Conservation (phyloP, 2,888 invertebrate genomes). For the Drosophila parthenogenetica region DNA sequence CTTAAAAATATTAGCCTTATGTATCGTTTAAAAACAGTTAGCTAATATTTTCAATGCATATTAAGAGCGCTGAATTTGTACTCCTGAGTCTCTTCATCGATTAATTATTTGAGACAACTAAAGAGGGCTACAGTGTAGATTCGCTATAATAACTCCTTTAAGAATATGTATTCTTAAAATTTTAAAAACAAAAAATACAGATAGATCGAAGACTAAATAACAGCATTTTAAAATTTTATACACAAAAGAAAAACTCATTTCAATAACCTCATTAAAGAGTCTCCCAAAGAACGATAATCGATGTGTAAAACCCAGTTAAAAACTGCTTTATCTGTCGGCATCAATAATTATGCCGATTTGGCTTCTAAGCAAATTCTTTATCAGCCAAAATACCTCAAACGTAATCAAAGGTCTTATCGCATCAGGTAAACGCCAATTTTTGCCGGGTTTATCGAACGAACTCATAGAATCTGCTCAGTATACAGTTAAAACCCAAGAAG, state of each 20-base stretch:
- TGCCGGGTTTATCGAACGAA: background rate
- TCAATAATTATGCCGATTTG: conserved; percentile 13
- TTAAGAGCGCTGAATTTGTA: too few relatives aligned
- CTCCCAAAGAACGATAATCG: background rate
- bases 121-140: too few relatives aligned
- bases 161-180: too few relatives aligned
- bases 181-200: too few relatives aligned
- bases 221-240: too few relatives aligned
- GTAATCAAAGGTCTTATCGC: conserved; percentile 22
- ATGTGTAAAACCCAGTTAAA: background rate
- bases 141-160: too few relatives aligned
- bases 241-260: background rate
- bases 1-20: too few relatives aligned
- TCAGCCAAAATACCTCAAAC: background rate
- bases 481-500: conserved; percentile 7
- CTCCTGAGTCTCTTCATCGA: too few relatives aligned
- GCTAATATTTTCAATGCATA: too few relatives aligned
- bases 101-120: too few relatives aligned
- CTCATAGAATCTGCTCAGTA: conserved; percentile 29
- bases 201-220: too few relatives aligned
- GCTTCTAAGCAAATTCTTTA: conserved; percentile 28
- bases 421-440: background rate
- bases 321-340: background rate
- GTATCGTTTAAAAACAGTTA: too few relatives aligned
- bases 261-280: background rate